phyloP scores from a whole-genome alignment of 1,140 invertebrate genomes.

The Cryptotermes secundus region DNA sequence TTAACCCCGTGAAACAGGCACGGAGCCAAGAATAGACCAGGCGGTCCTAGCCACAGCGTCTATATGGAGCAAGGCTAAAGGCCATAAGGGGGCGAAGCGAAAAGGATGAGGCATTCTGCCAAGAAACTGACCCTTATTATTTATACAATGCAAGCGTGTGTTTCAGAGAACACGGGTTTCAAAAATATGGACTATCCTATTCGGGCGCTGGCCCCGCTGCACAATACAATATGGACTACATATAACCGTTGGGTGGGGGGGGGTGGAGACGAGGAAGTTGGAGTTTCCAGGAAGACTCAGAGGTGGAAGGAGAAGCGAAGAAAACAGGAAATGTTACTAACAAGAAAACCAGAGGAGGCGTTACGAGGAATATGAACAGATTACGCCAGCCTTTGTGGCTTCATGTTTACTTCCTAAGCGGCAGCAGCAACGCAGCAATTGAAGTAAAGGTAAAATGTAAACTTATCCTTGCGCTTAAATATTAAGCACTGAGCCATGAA shows the following conservation, averaged over 20 bases:
- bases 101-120: conserved; percentile 4
- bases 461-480: no score
- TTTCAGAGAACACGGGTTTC: conserved; percentile 14
- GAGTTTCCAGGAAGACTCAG: not conserved
- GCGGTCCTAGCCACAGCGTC: not conserved
- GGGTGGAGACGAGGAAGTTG: not conserved
- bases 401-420: no score
- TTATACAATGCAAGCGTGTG: conserved; percentile 30
- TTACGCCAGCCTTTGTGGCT: no score
- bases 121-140: conserved; percentile 26
- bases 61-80: conserved; percentile 8
- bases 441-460: no score
- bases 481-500: no score
- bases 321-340: not conserved
- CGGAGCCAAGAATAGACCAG: not conserved
- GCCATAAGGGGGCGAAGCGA: not conserved
- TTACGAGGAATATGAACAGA: no score
- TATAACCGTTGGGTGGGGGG: conserved; percentile 20
- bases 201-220: not conserved
- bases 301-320: not conserved
- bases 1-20: not conserved
- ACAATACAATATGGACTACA: conserved; percentile 25
- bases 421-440: no score
- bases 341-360: not conserved
- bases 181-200: conserved; percentile 26